Evolutionary conservation across 1,140 invertebrate species (phyloP).

Genomic region (Cherax quadricarinatus): DNA sequence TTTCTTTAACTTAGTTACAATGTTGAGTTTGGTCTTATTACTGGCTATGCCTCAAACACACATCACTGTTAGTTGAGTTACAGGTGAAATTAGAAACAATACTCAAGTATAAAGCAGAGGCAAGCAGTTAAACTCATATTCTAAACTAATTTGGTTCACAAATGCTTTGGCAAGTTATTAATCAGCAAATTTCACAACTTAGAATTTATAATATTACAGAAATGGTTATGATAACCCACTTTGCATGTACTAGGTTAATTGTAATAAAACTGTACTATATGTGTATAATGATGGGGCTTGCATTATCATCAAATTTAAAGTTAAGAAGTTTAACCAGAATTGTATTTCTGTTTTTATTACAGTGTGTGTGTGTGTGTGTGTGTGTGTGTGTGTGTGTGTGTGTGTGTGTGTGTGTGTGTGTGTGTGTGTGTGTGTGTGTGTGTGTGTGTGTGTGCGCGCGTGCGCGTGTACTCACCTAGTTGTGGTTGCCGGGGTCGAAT

Average conservation of each 20-base stretch:
- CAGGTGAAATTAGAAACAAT: background rate
- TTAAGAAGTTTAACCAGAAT: background rate
- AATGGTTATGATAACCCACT: background rate
- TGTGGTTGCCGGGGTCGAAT: no score
- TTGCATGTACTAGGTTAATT: background rate
- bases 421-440: no score
- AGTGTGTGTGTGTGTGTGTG: background rate
- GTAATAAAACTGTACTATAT: background rate
- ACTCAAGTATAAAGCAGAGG: background rate
- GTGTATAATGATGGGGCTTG: background rate
- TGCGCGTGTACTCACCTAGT: no score
- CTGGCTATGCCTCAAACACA: background rate
- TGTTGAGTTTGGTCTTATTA: no score
- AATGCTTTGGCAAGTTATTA: background rate
- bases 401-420: no score
- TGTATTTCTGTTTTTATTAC: background rate
- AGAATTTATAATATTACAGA: background rate
- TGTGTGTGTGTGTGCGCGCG: background rate
- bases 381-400: no score
- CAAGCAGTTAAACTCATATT: slow-evolving; percentile 2
- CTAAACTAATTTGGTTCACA: background rate
- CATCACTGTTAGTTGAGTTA: background rate
- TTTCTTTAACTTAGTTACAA: no score
- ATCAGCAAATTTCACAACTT: background rate
- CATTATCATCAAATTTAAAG: background rate